Evolutionary conservation across 2,113 vertebrate genomes (phyloP), one percentile per base, ranked within the genome.

Genomic region (Phocoena phocoena): DNA sequence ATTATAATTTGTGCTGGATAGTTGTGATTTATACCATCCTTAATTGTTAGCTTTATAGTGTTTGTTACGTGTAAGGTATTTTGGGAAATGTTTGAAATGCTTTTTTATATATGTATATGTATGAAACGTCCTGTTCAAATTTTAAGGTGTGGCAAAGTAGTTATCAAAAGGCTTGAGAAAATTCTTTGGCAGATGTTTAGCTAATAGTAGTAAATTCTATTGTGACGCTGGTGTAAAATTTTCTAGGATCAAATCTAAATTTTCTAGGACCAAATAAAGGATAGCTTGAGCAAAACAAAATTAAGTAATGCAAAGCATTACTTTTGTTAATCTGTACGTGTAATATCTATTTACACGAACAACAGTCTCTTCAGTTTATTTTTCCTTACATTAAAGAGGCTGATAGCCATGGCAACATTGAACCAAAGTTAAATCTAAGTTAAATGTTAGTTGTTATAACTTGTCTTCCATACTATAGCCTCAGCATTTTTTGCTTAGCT

Each of bases 371-470:
- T 82, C 11, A 68, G 6, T 73, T 73, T 90, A 31, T 74, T 92
- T 89, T 36, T 95, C 8, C 33, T 90, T 62, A 62, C 1, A 13
- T 90, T 88, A 68, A 84, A 93, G 47, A 90, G 50, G 26, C 41
- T 80, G 67, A 65, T 88, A 97, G 15, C 38, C 8, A 58, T 95
- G 33, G 53, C 53, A 79, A 55, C 70, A 81, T 31, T 65, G 41
- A 92, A 77, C 50, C 58, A 41, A 26, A 33, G 15, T 85, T 67
- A 73, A 58, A 36, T 88, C 36, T 92, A 6, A n/a, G 41, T 82
- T 82, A 88, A 87, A 25, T 77, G 53, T 79, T 12, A 80, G 20
- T 81, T 70, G n/a, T 84, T 96, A 93, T 85, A 95, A 53, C 33
- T 63, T 90, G 58, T 93, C 8, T 60, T 2, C 33, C 41, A n/a